phyloP scores from a whole-genome alignment of 2,888 invertebrate species.

The Hydropsyche betteni region DNA sequence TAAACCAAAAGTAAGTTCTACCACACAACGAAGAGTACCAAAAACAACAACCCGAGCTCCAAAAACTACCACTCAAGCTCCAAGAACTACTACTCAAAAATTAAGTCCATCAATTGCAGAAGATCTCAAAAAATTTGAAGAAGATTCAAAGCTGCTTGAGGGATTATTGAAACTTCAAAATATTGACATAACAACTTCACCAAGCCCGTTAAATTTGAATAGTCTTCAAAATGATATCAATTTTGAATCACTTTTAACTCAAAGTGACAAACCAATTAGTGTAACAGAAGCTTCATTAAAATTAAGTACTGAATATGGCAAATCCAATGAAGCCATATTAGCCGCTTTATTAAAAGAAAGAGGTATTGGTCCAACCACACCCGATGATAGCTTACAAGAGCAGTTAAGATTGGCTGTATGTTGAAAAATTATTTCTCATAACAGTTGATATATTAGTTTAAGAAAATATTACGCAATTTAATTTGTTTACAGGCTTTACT shows the following conservation, averaged over 20 bases:
- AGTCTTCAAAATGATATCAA: slow-evolving; percentile 64
- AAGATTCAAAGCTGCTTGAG: slow-evolving; percentile 63
- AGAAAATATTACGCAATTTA: slow-evolving; percentile 2
- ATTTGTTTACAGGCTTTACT: slow-evolving; percentile 63
- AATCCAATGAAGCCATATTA: slow-evolving; percentile 74
- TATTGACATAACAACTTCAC: slow-evolving; percentile 63
- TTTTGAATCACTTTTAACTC: slow-evolving; percentile 60
- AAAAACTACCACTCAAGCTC: slow-evolving; percentile 54
- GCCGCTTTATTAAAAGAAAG: slow-evolving; percentile 76
- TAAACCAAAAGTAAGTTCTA: slow-evolving; percentile 48
- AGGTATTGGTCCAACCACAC: slow-evolving; percentile 77
- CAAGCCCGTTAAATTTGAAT: slow-evolving; percentile 60
- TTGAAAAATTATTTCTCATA: slow-evolving; percentile 1
- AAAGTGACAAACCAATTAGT: slow-evolving; percentile 60
- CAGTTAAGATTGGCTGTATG: slow-evolving; percentile 69
- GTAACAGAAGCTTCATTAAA: slow-evolving; percentile 62
- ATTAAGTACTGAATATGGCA: slow-evolving; percentile 67
- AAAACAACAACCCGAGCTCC: slow-evolving; percentile 56
- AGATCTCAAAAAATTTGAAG: slow-evolving; percentile 64
- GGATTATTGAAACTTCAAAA: slow-evolving; percentile 60
- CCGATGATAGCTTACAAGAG: slow-evolving; percentile 68
- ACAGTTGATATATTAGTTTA: background rate
- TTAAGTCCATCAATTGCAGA: slow-evolving; percentile 60
- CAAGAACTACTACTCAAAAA: slow-evolving; percentile 50
- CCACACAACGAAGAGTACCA: slow-evolving; percentile 55